Conservation (phyloP, 2,113 vertebrate genomes). For the Pao palembangensis region DNA sequence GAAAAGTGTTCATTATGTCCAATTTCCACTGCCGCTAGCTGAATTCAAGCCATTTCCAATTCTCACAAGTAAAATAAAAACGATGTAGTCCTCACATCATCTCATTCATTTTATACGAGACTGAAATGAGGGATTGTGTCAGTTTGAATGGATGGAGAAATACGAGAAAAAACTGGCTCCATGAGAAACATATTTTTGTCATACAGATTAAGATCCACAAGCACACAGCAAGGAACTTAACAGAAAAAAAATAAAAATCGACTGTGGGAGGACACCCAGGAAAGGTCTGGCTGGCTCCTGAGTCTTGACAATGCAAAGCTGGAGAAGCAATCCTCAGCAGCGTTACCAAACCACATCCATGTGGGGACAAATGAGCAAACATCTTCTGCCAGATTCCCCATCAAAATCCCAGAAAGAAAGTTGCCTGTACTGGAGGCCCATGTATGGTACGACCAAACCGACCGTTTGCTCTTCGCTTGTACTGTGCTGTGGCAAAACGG, state of each 20-base stretch:
- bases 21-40: background rate
- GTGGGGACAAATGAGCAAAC: slow-evolving; percentile 72
- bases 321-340: slow-evolving; percentile 55
- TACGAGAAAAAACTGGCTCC: no score
- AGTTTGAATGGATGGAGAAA: no score
- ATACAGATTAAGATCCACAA: slow-evolving; percentile 14
- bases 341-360: slow-evolving; percentile 69
- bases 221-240: slow-evolving; percentile 27
- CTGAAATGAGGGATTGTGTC: background rate
- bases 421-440: slow-evolving; percentile 47
- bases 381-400: slow-evolving; percentile 62
- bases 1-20: background rate
- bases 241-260: slow-evolving; percentile 23
- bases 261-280: slow-evolving; percentile 60
- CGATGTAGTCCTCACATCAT: background rate
- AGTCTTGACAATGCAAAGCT: slow-evolving; percentile 49
- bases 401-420: slow-evolving; percentile 56
- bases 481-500: slow-evolving; percentile 58
- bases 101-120: background rate
- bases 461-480: slow-evolving; percentile 58
- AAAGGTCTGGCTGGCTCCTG: slow-evolving; percentile 46
- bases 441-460: slow-evolving; percentile 49
- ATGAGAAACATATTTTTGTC: slow-evolving; percentile 8
- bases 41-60: background rate
- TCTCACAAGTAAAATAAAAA: background rate